phyloP scores from a whole-genome alignment of 2,888 invertebrate species.

The Caenorhabditis sulstoni region DNA sequence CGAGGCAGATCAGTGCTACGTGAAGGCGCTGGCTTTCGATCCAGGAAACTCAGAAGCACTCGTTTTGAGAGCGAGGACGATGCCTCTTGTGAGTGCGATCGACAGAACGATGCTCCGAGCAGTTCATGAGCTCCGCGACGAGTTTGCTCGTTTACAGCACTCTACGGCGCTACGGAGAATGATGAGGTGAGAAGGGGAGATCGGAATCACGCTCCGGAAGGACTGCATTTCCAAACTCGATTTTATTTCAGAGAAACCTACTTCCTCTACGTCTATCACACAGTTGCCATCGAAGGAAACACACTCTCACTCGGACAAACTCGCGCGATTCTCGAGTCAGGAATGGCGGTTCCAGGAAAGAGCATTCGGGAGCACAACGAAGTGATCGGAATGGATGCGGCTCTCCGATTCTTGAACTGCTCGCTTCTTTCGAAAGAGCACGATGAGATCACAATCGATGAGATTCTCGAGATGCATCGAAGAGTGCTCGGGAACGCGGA shows the following conservation, averaged over 20 bases:
- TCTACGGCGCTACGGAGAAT: constrained; percentile 86
- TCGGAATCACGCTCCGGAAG: too few relatives aligned
- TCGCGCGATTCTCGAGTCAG: constrained; percentile 89
- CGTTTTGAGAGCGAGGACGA: constrained; percentile 87
- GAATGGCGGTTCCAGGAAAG: constrained; percentile 88
- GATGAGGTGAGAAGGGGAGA: constrained; percentile 90
- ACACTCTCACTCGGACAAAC: constrained; percentile 95
- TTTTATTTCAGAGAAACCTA: constrained; percentile 94
- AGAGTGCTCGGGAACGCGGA: constrained; percentile 95
- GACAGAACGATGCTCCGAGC: constrained; percentile 88
- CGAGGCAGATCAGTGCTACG: constrained; percentile 91
- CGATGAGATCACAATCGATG: constrained; percentile 82
- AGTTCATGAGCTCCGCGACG: constrained; percentile 85
- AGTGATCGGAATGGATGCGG: constrained; percentile 87
- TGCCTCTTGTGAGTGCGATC: constrained; percentile 89
- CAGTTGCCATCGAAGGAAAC: constrained; percentile 97
- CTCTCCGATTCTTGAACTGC: constrained; percentile 91
- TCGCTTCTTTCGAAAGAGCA: constrained; percentile 85
- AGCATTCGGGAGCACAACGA: constrained; percentile 95
- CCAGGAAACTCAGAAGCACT: constrained; percentile 86
- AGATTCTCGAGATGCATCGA: constrained; percentile 93
- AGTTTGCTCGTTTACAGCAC: constrained; percentile 83
- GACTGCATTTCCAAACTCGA: too few relatives aligned
- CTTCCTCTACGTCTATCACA: constrained; percentile 94
- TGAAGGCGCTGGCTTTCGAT: constrained; percentile 88